A percentile compares a stretch with the other conserved stretches of the same genome.
Evolutionary conservation across 2,797 vertebrate genomes (phyloP).

Genomic region (Molothrus ater): DNA sequence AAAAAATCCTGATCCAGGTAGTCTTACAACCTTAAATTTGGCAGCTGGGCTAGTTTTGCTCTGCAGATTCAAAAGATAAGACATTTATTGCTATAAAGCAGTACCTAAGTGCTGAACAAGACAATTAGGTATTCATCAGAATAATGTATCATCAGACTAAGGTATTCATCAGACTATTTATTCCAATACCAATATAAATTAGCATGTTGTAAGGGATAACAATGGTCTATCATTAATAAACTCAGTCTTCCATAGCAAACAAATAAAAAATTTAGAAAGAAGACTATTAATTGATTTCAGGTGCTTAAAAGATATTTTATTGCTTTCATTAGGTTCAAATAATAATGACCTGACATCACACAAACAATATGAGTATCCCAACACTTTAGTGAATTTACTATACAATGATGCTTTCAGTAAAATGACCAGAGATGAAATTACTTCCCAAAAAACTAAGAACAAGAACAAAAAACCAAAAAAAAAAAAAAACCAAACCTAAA

Average conservation of each 20-base stretch:
- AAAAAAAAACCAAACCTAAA: too few relatives aligned
- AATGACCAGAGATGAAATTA: background rate
- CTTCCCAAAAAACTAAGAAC: background rate
- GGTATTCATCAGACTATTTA: background rate
- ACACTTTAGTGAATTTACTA: background rate
- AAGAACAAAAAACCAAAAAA: background rate
- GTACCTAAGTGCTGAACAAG: background rate
- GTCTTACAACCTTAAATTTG: background rate
- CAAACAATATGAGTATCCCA: background rate
- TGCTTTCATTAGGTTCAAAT: background rate
- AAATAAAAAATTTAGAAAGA: background rate
- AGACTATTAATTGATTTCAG: background rate
- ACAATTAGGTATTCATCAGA: background rate
- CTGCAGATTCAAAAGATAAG: background rate
- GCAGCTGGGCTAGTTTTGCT: background rate
- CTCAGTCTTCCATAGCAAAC: background rate
- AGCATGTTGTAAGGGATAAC: background rate
- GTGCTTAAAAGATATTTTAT: background rate
- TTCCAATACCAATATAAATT: background rate
- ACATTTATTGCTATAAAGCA: background rate
- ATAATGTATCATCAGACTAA: background rate
- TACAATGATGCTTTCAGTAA: fast-evolving
- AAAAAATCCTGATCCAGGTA: background rate
- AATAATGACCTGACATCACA: background rate
- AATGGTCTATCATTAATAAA: background rate